Evolutionary conservation across 2,797 vertebrate genomes (phyloP).

Genomic region (Rhynchonycteris naso): DNA sequence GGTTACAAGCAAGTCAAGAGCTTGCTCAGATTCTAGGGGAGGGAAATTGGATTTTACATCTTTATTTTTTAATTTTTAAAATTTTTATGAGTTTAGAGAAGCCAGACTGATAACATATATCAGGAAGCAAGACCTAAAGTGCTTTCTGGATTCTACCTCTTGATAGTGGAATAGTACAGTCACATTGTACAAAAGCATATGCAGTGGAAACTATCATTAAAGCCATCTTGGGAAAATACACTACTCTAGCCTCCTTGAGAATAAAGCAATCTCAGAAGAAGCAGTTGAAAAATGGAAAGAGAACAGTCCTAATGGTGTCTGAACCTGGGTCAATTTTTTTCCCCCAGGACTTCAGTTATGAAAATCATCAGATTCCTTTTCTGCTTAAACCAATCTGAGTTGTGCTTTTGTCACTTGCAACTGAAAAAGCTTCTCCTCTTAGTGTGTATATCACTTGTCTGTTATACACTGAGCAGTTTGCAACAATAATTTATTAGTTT

Average conservation of each 20-base stretch:
- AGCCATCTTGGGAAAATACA: background rate
- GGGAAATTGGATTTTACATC: background rate
- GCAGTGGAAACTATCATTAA: background rate
- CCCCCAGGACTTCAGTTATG: background rate
- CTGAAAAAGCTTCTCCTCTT: background rate
- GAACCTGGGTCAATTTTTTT: background rate
- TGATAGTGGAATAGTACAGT: background rate
- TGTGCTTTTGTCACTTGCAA: background rate
- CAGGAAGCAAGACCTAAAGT: background rate
- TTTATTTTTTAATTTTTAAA: background rate
- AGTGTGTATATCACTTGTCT: background rate
- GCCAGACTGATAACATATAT: background rate
- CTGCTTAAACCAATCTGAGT: background rate
- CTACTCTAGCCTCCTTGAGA: background rate
- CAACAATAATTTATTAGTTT: background rate
- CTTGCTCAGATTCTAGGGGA: background rate
- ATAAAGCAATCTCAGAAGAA: background rate
- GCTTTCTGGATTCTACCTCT: background rate
- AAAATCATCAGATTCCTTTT: background rate
- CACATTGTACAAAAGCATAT: background rate
- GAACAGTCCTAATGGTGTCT: background rate
- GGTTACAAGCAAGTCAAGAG: background rate
- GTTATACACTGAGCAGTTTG: background rate
- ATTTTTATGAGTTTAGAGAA: background rate
- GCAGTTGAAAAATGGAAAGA: background rate